These are phyloP conservation scores for Crax fasciolata DNA, from an alignment of 2,797 vertebrate species.

Conservation along the genomic window DNA sequence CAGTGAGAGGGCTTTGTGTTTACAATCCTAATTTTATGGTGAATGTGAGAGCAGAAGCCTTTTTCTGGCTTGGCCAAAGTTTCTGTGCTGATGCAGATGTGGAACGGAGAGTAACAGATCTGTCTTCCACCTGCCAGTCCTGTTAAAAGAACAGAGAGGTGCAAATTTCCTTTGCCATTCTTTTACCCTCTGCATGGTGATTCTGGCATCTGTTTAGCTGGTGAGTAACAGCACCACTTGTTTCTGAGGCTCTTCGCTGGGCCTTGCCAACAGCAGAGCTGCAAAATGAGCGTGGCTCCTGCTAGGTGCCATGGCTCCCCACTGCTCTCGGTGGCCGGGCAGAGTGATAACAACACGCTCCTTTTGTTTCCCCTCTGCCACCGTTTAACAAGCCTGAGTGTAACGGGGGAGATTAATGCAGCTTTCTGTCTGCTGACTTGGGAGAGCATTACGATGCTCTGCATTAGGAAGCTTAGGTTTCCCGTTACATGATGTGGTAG, in stretches of 20 bases:
- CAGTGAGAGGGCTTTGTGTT: neutral
- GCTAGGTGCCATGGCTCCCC: conserved; percentile 34
- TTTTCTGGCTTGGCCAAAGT: neutral
- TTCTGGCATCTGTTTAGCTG: conserved; percentile 42
- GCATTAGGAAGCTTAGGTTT: conserved; percentile 25
- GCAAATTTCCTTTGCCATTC: neutral
- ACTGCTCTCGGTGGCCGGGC: neutral
- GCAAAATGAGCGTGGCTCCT: conserved; percentile 8
- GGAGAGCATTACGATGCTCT: conserved; percentile 19
- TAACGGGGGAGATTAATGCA: conserved; percentile 6
- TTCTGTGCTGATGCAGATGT: neutral
- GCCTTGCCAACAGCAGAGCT: conserved; percentile 39
- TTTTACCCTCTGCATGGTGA: neutral
- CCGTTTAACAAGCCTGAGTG: neutral
- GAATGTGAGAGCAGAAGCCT: neutral
- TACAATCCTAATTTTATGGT: neutral
- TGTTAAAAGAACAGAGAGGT: conserved; percentile 36
- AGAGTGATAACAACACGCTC: conserved; percentile 35
- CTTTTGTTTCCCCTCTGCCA: conserved; percentile 56
- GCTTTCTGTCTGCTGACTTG: conserved; percentile 3
- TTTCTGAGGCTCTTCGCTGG: conserved; percentile 25
- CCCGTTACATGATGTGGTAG: neutral
- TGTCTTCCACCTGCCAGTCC: neutral
- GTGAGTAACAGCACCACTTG: conserved; percentile 1
- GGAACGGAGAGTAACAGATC: neutral